Evolutionary conservation across 2,888 invertebrate genomes (phyloP).

Genomic region (Rhogogaster chlorosoma): DNA sequence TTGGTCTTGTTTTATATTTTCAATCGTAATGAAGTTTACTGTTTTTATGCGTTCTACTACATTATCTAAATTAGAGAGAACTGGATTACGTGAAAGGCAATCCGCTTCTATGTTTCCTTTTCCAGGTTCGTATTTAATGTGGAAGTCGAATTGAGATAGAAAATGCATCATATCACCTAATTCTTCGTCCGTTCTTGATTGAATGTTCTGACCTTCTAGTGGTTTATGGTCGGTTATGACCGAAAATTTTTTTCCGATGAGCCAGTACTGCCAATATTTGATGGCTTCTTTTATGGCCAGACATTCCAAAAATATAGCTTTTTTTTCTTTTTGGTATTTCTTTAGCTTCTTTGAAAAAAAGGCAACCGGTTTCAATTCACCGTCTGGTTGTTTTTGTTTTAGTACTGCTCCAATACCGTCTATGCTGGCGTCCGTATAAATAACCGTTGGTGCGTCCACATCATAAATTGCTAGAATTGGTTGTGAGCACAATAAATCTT

Average conservation of each 20-base stretch:
- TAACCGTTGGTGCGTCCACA: constrained; percentile 42
- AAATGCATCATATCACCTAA: constrained; percentile 54
- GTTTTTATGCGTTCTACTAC: constrained; percentile 57
- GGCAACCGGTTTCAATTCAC: no score
- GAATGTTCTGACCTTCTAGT: constrained; percentile 54
- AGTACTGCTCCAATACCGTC: no score
- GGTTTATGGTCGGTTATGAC: constrained; percentile 58
- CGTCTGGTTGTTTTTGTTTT: no score
- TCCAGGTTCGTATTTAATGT: constrained; percentile 57
- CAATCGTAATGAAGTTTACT: constrained; percentile 57
- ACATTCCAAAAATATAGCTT: no score
- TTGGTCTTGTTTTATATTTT: constrained; percentile 59
- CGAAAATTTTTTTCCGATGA: constrained; percentile 56
- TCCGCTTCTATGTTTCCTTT: constrained; percentile 61
- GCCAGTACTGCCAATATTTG: constrained; percentile 62
- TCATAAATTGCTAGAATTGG: constrained; percentile 56
- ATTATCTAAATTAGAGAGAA: constrained; percentile 57
- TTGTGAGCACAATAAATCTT: constrained; percentile 52
- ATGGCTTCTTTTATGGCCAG: constrained; percentile 56
- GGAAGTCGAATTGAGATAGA: constrained; percentile 55
- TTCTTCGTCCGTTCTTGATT: no score
- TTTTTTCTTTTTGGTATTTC: no score
- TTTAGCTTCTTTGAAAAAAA: no score
- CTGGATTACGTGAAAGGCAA: constrained; percentile 61
- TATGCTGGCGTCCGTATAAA: no score